These are phyloP conservation scores for Brachylomia viminalis DNA, from an alignment of 2,888 invertebrate genomes.

Conservation along the genomic window DNA sequence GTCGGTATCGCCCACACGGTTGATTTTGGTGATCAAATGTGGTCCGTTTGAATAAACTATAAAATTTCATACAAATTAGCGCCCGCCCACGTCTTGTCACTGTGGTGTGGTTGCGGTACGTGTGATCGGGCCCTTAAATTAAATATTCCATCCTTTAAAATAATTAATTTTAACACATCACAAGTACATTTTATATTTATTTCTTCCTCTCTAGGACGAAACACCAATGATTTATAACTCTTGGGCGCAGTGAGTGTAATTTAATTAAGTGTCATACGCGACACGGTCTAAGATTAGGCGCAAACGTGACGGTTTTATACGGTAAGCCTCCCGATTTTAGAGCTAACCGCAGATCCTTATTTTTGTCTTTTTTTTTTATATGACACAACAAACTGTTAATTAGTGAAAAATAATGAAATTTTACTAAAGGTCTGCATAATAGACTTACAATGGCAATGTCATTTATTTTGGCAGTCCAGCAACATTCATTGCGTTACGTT, in stretches of 20 bases:
- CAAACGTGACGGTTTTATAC: conserved; percentile 33
- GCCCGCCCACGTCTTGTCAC: not conserved
- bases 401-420: not conserved
- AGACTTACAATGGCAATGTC: not conserved
- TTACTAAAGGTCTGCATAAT: not conserved
- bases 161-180: not conserved
- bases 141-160: not conserved
- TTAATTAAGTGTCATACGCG: conserved; percentile 66
- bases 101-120: not conserved
- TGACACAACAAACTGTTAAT: not conserved
- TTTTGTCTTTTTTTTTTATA: not conserved
- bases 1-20: not conserved
- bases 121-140: not conserved
- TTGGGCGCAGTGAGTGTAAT: conserved; percentile 54
- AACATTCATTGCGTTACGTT: not conserved
- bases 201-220: conserved; percentile 7
- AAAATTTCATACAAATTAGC: not conserved
- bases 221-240: conserved; percentile 49
- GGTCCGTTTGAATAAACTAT: not conserved
- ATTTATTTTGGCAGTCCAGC: not conserved
- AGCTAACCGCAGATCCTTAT: not conserved
- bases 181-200: conserved; percentile 22
- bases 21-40: not conserved
- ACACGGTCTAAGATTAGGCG: conserved; percentile 32
- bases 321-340: not conserved